Evolutionary conservation across 2,797 vertebrate species (phyloP).

Genomic region (Xiphophorus birchmanni): DNA sequence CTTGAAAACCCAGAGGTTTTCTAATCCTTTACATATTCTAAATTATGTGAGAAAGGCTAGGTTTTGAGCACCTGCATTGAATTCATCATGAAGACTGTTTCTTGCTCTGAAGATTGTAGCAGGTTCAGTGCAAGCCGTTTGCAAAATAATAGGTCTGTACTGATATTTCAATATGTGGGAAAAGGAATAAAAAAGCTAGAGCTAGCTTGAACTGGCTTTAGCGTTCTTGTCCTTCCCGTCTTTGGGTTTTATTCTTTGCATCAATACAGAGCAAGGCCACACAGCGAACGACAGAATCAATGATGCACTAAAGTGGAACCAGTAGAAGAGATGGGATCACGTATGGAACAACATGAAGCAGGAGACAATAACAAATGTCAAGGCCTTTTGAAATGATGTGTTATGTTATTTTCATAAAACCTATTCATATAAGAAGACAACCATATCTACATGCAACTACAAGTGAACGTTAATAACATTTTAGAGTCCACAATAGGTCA

Average conservation of each 20-base stretch:
- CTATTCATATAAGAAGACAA: background rate
- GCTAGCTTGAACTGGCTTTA: background rate
- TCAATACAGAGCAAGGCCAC: conserved; percentile 4
- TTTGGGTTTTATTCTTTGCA: conserved; percentile 10
- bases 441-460: background rate
- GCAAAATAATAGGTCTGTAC: background rate
- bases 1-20: conserved; percentile 27
- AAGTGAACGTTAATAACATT: background rate
- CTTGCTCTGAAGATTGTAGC: conserved; percentile 5
- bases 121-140: too few species aligned
- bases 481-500: background rate
- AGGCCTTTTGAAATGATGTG: conserved; percentile 4
- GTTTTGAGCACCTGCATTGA: background rate
- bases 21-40: conserved; percentile 2
- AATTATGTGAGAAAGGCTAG: background rate
- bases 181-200: conserved; percentile 2
- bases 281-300: conserved; percentile 20
- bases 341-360: background rate
- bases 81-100: conserved; percentile 17
- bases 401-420: background rate
- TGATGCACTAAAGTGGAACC: background rate
- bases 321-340: background rate
- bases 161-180: background rate
- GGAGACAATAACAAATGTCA: background rate
- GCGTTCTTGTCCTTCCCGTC: conserved; percentile 7